Conservation (phyloP, 2,888 invertebrate genomes). For the Dynastes grantii region DNA sequence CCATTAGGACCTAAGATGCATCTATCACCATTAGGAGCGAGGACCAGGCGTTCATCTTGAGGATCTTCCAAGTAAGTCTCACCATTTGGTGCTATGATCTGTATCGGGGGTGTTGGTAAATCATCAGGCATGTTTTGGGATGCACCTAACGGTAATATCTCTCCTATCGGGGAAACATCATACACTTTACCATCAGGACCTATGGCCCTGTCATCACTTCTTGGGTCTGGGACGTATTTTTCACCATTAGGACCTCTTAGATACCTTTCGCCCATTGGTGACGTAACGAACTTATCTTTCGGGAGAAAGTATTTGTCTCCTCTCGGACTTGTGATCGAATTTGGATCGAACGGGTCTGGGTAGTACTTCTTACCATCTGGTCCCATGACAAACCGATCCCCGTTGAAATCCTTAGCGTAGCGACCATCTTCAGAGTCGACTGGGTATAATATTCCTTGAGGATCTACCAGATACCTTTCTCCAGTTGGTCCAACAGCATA, state of each 20-base stretch:
- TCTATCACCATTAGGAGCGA: conserved; percentile 28
- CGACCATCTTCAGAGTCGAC: conserved; percentile 49
- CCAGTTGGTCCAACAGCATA: conserved; percentile 42
- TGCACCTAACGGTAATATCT: conserved; percentile 40
- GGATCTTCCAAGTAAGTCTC: conserved; percentile 42
- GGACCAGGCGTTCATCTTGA: conserved; percentile 34
- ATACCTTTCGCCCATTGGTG: conserved; percentile 47
- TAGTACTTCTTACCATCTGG: conserved; percentile 48
- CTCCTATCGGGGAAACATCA: conserved; percentile 40
- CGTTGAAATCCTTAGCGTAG: conserved; percentile 41
- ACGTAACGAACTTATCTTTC: conserved; percentile 44
- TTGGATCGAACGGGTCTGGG: conserved; percentile 47
- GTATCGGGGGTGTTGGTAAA: not conserved
- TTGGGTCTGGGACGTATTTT: conserved; percentile 48
- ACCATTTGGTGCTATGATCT: conserved; percentile 22
- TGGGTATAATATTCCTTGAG: conserved; percentile 45
- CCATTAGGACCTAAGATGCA: conserved; percentile 47
- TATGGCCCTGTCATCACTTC: conserved; percentile 43
- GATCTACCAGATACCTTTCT: conserved; percentile 41
- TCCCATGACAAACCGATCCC: conserved; percentile 44
- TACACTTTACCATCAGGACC: conserved; percentile 46
- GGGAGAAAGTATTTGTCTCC: conserved; percentile 47
- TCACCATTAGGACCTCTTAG: conserved; percentile 47
- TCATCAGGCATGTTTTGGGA: conserved; percentile 2
- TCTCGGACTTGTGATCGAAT: conserved; percentile 42